Evolutionary conservation across 2,888 invertebrate genomes (phyloP), one percentile per base, ranked within the genome.

Genomic region (Apamea crenata): DNA sequence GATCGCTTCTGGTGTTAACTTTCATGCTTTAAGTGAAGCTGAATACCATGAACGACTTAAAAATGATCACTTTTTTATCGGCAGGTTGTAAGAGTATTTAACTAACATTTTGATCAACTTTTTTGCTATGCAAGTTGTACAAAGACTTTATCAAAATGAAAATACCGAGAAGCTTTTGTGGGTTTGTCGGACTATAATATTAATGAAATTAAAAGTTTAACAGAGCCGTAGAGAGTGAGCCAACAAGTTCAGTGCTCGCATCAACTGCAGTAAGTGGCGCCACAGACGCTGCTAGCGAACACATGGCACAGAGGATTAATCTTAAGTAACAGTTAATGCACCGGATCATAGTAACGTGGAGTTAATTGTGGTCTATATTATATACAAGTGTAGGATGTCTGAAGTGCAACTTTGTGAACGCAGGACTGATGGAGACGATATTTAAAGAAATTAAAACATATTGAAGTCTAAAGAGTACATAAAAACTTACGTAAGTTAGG

Each of bases 241-340:
- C 18, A 69, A 80, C 56, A 63, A 78, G 79, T 87, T 87, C 87
- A 83, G 68, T 70, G 84, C 32, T 78, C 84, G 65, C 80, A 79
- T 84, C 69, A 79, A 21, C 25, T 79, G 87, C 83, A 84, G 73
- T 73, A 16, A 66, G 29, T 44, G 36, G 44, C n/a, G 50, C 40
- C 71, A 36, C 72, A 73, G 84, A 69, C 68, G 47, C 63, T 36
- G 82, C 63, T 36, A 29, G 36, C 2, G 71, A 21, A 25, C 78
- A 83, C 61, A 77, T 77, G 87, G 16, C 63, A 25, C 32, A 18
- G 29, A 25, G 16, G 44, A 68, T 71, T 63, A 65, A 25, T 71
- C 32, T 70, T 36, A n/a, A 36, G 44, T 69, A 47, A 40, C 29
- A 68, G 16, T 72, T 70, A 63, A 65, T 68, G 78, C 25, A 32